Percentiles rank a stretch among this genome's conserved stretches.
phyloP scores from a whole-genome alignment of 2,797 vertebrate genomes.

The Diglossa cyanea region DNA sequence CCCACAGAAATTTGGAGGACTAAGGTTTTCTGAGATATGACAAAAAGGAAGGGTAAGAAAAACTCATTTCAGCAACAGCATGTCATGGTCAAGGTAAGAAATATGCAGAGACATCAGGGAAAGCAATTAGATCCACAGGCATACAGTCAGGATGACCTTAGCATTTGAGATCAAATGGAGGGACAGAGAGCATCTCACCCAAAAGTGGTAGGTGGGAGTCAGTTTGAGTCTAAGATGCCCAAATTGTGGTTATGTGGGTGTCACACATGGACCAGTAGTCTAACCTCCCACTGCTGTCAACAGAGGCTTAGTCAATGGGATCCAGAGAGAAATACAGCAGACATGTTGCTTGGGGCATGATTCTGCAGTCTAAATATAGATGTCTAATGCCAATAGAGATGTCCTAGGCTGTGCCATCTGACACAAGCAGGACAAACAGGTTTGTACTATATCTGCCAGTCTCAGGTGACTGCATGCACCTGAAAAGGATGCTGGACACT shows the following conservation, averaged over 20 bases:
- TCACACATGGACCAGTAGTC: not conserved
- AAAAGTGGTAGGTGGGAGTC: not conserved
- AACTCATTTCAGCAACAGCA: not conserved
- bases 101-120: not conserved
- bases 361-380: not conserved
- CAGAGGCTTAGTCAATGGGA: not conserved
- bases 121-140: not conserved
- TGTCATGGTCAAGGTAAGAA: not conserved
- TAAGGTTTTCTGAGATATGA: not conserved
- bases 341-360: not conserved
- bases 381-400: not conserved
- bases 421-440: not conserved
- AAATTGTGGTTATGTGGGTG: not conserved
- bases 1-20: not conserved
- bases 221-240: not conserved
- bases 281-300: not conserved
- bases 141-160: not conserved
- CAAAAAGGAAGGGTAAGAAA: not conserved
- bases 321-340: not conserved
- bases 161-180: not conserved
- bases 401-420: not conserved
- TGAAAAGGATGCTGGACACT: not conserved
- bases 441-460: not conserved
- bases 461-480: not conserved
- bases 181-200: not conserved